Evolutionary conservation across 1,140 invertebrate genomes (phyloP).

Genomic region (Drosophila baimaii): DNA sequence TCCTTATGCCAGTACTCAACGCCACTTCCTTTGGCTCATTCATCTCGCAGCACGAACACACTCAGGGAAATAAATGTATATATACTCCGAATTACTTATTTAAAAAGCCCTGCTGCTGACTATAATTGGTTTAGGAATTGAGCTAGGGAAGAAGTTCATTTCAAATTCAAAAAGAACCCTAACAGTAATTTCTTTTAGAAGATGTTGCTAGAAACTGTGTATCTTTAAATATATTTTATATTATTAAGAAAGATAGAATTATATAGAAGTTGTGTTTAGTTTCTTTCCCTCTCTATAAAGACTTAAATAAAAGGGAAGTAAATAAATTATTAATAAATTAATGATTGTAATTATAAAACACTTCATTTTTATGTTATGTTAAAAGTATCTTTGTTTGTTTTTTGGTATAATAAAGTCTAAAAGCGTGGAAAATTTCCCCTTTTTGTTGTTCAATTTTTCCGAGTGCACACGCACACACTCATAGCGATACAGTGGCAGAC

Average conservation of each 20-base stretch:
- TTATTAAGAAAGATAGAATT: no score
- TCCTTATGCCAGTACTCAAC: slow-evolving; percentile 81
- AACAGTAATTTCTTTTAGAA: background rate
- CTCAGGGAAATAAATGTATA: slow-evolving; percentile 6
- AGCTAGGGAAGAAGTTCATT: background rate
- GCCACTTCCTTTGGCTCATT: slow-evolving; percentile 78
- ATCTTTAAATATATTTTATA: no score
- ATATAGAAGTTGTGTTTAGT: no score
- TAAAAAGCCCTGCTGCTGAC: background rate
- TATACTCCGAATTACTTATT: background rate
- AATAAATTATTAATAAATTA: no score
- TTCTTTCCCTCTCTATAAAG: no score
- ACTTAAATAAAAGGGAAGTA: no score
- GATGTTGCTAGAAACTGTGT: background rate
- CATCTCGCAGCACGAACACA: slow-evolving; percentile 65
- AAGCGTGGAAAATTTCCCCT: no score
- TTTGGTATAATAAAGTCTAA: no score
- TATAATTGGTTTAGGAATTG: background rate
- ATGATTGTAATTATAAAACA: no score
- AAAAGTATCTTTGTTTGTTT: no score
- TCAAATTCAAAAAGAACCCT: background rate
- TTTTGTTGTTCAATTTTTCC: background rate
- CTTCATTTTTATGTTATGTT: no score
- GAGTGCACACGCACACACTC: slow-evolving; percentile 35
- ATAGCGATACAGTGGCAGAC: slow-evolving; percentile 38